These are phyloP conservation scores for Sisor rabdophorus DNA, from an alignment of 2,113 vertebrate species.

Conservation along the genomic window DNA sequence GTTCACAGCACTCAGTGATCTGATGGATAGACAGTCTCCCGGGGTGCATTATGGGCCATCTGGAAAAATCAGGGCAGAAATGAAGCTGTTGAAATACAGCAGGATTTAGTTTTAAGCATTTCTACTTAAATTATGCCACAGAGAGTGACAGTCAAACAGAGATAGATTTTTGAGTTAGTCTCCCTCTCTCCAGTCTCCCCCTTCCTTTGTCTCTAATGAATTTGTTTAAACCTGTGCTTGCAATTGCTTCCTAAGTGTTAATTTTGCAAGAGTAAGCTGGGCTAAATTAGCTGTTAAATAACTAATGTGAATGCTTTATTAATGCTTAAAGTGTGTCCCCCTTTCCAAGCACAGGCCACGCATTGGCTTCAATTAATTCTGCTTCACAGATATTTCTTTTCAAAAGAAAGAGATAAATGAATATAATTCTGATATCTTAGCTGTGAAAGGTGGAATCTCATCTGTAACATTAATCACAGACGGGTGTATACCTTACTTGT, in stretches of 20 bases:
- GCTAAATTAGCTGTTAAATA: slow-evolving; percentile 62
- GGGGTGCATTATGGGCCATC: slow-evolving; percentile 60
- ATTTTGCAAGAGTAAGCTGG: slow-evolving; percentile 46
- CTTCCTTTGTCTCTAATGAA: slow-evolving; percentile 50
- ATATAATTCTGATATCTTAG: slow-evolving; percentile 30
- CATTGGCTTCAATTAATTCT: slow-evolving; percentile 53
- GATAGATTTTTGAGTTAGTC: slow-evolving; percentile 26
- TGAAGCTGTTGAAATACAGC: slow-evolving; percentile 48
- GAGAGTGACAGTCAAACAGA: slow-evolving; percentile 34
- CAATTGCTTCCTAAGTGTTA: slow-evolving; percentile 62
- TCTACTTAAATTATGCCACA: slow-evolving; percentile 23
- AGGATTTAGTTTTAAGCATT: slow-evolving; percentile 29
- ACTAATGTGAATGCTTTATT: slow-evolving; percentile 66
- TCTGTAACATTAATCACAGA: slow-evolving; percentile 49
- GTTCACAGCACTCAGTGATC: slow-evolving; percentile 37
- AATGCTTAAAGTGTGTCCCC: slow-evolving; percentile 53
- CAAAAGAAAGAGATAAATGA: slow-evolving; percentile 47
- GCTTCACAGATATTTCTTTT: slow-evolving; percentile 9
- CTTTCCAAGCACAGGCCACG: slow-evolving; percentile 49
- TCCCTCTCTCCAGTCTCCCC: slow-evolving; percentile 52
- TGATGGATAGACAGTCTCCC: slow-evolving; percentile 64
- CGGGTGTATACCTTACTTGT: slow-evolving; percentile 38
- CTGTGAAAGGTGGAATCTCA: slow-evolving; percentile 43
- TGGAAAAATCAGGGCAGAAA: slow-evolving; percentile 52
- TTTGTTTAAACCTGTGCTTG: slow-evolving; percentile 53